Evolutionary conservation across 1,140 invertebrate genomes (phyloP).

Genomic region (Drosophila sechellia): DNA sequence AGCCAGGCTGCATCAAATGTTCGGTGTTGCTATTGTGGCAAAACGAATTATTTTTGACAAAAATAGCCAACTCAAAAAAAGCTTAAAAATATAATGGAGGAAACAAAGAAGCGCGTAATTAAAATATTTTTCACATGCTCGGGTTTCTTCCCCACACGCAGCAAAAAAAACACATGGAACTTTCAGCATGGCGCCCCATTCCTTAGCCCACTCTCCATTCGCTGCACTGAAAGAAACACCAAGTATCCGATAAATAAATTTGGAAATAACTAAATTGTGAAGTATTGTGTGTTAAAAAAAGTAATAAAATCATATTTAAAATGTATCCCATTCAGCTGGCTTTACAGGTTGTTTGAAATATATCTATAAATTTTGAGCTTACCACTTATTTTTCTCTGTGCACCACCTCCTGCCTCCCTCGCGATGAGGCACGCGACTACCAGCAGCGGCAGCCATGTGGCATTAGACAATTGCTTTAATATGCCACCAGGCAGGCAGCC

Average conservation of each 20-base stretch:
- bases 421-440: conserved; percentile 68
- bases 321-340: too few species aligned
- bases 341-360: too few species aligned
- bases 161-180: conserved; percentile 30
- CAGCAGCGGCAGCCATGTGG: conserved; percentile 74
- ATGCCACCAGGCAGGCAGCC: conserved; percentile 64
- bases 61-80: conserved; percentile 62
- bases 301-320: too few species aligned
- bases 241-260: too few species aligned
- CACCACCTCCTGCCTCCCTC: conserved; percentile 4
- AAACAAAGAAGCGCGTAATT: conserved; percentile 69
- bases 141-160: conserved; percentile 45
- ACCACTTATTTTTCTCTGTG: neutral
- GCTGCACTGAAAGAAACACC: neutral
- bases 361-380: neutral
- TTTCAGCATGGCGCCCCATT: conserved; percentile 23
- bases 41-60: conserved; percentile 60
- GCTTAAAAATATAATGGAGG: conserved; percentile 30
- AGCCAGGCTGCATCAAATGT: conserved; percentile 61
- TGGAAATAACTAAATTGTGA: too few species aligned
- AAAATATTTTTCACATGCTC: conserved; percentile 79
- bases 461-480: conserved; percentile 81
- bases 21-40: conserved; percentile 23
- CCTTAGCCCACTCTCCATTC: neutral
- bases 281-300: too few species aligned